Base-by-base conservation (phyloP, 1,140 invertebrate genomes). In the Acromyrmex heyeri region DNA sequence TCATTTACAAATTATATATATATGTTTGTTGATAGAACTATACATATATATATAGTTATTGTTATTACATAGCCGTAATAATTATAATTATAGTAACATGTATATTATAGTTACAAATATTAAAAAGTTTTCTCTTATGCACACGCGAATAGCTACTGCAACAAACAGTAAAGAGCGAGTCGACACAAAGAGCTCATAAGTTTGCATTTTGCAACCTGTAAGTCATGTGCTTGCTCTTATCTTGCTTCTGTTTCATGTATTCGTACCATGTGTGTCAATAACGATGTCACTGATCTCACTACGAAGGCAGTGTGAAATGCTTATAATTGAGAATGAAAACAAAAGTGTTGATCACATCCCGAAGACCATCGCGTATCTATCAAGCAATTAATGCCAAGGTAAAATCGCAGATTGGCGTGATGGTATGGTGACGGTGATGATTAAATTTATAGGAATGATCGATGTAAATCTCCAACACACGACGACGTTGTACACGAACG, bases 401-500 rank as follows among this genome's bases (percentile, higher is more conserved):
- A 21, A 21, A 57, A 82, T 82, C 38, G 53, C 38, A 30, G 44
- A 50, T n/a, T 18, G 79, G 27, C 55, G 24, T 48, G 65, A 59
- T 30, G 53, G 18, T 24, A 44, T 27, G 34, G 38, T 24, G 73
- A 61, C 48, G 62, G 14, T 55, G 48, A 16, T n/a, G 67, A 82
- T 73, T 73, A 73, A 72, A 82, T 82, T 73, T 73, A 44, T 44
- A 82, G 67, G 21, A 65, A 73, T 82, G 67, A 73, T 82, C 24
- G 38, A 82, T 34, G 65, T 55, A 27, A 50, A 57, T 44, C 50
- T 16, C 18, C 30, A 69, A 53, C 27, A 44, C 3, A 34, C 77
- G 30, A 48, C 21, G 0, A 34, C 30, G 21, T 21, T 48, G 27
- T 24, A 21, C 64, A 38, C 62, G 48, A 79, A 3, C 7, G 67